Evolutionary conservation across 2,113 vertebrate species (phyloP).

Genomic region (Antennarius striatus): DNA sequence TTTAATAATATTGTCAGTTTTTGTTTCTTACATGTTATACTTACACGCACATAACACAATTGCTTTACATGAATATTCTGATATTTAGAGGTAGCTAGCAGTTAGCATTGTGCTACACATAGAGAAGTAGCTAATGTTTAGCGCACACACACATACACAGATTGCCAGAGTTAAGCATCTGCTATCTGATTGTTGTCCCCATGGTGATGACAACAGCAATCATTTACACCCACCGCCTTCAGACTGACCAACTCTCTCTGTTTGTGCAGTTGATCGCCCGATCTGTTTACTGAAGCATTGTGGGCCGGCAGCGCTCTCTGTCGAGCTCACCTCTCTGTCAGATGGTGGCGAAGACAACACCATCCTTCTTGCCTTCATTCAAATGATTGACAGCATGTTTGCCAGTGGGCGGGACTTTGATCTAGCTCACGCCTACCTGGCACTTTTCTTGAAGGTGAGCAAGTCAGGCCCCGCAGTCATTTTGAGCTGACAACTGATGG

Average conservation of each 20-base stretch:
- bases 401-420: conserved; percentile 88
- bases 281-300: conserved; percentile 77
- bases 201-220: too few relatives aligned
- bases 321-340: conserved; percentile 84
- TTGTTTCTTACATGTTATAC: too few relatives aligned
- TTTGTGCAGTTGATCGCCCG: conserved; percentile 78
- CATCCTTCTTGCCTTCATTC: conserved; percentile 87
- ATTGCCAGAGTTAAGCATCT: too few relatives aligned
- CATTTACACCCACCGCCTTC: too few relatives aligned
- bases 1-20: conserved; percentile 14
- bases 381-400: conserved; percentile 87
- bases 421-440: conserved; percentile 91
- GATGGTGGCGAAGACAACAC: conserved; percentile 84
- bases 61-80: too few relatives aligned
- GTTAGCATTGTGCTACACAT: too few relatives aligned
- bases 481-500: too few relatives aligned
- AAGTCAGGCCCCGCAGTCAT: neutral
- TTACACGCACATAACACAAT: too few relatives aligned
- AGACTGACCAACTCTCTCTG: neutral
- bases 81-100: too few relatives aligned
- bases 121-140: neutral
- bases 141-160: neutral
- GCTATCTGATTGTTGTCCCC: too few relatives aligned
- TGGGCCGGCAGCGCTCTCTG: conserved; percentile 85
- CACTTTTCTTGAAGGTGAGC: conserved; percentile 91